Conservation (phyloP, 2,113 vertebrate species). For the Epinephelus lanceolatus region DNA sequence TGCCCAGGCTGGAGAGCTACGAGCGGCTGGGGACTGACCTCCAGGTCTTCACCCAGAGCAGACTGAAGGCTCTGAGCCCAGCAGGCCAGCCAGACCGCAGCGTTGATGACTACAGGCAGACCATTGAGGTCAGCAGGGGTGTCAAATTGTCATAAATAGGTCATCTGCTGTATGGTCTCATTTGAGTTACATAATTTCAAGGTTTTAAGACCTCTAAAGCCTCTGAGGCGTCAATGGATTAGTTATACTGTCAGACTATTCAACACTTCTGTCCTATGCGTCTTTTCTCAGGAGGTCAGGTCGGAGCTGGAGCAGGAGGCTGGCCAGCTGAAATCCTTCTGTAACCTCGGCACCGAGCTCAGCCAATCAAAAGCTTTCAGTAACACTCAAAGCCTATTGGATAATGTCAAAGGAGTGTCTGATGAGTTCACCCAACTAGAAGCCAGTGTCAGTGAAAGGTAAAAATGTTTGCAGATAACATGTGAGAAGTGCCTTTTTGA, state of each 20-base stretch:
- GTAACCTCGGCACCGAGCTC: conserved; percentile 87
- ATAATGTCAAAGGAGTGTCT: conserved; percentile 87
- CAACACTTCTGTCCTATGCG: background rate
- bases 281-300: conserved; percentile 88
- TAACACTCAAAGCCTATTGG: conserved; percentile 85
- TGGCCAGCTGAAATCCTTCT: conserved; percentile 87
- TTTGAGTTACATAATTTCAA: background rate
- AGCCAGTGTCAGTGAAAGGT: conserved; percentile 89
- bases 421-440: conserved; percentile 90
- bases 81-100: conserved; percentile 91
- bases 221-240: background rate
- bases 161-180: background rate
- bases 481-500: background rate
- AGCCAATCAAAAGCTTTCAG: conserved; percentile 82
- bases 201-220: background rate
- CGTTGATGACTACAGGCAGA: conserved; percentile 91
- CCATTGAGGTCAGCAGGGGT: conserved; percentile 88
- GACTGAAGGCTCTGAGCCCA: conserved; percentile 84
- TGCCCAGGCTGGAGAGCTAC: conserved; percentile 91
- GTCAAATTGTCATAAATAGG: background rate
- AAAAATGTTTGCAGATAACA: conserved; percentile 16
- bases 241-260: background rate
- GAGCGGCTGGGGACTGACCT: conserved; percentile 90
- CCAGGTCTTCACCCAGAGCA: conserved; percentile 88
- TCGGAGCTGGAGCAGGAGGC: conserved; percentile 90